Percentiles rank a stretch among this genome's conserved stretches.
Evolutionary conservation across 1,140 invertebrate genomes (phyloP).

Genomic region (Caenorhabditis inopinata): DNA sequence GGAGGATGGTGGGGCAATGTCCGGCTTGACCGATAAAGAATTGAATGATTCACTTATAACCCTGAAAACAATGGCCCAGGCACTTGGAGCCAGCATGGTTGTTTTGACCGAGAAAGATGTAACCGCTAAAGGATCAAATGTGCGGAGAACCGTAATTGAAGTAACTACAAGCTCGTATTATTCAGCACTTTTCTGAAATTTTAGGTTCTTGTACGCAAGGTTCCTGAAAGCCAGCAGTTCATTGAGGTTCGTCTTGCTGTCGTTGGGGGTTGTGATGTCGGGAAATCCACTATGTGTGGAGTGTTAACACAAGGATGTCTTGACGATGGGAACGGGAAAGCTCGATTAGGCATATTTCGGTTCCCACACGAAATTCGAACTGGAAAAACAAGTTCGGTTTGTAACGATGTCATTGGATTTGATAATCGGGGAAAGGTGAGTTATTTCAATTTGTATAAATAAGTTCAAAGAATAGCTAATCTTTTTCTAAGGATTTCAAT

Average conservation of each 20-base stretch:
- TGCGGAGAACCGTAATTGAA: slow-evolving; percentile 64
- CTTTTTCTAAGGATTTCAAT: too few species aligned
- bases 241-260: slow-evolving; percentile 54
- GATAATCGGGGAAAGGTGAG: slow-evolving; percentile 68
- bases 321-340: slow-evolving; percentile 90
- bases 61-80: slow-evolving; percentile 80
- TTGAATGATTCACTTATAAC: slow-evolving; percentile 81
- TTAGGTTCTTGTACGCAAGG: slow-evolving; percentile 87
- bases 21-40: slow-evolving; percentile 78
- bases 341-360: slow-evolving; percentile 88
- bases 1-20: slow-evolving; percentile 81
- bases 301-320: slow-evolving; percentile 90
- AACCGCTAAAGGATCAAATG: slow-evolving; percentile 72
- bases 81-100: slow-evolving; percentile 76
- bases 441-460: not conserved
- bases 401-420: slow-evolving; percentile 93
- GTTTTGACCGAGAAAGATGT: slow-evolving; percentile 55
- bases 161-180: not conserved
- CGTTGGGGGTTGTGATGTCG: slow-evolving; percentile 53
- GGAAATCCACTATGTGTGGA: slow-evolving; percentile 70
- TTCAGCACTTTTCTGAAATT: not conserved
- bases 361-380: slow-evolving; percentile 94
- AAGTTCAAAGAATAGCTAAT: not conserved
- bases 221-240: slow-evolving; percentile 85
- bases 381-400: slow-evolving; percentile 91